Conservation (phyloP, 1,140 invertebrate genomes). For the Rhagoletis pomonella region DNA sequence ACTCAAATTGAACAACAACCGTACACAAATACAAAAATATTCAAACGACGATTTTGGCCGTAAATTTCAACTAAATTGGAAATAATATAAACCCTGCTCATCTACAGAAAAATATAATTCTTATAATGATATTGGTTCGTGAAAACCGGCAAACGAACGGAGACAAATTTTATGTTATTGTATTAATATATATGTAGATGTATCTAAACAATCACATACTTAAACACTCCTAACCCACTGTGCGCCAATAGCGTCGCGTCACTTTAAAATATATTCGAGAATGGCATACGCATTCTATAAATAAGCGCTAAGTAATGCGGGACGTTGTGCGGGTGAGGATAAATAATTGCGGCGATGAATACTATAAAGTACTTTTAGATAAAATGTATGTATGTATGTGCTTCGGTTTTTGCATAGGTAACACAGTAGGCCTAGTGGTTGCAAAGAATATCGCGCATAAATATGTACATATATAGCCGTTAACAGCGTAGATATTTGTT, state of each 20-base stretch:
- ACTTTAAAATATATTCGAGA: constrained; percentile 5
- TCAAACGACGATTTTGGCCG: no score
- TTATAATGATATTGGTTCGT: no score
- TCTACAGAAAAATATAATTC: no score
- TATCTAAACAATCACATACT: not conserved
- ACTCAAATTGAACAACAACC: no score
- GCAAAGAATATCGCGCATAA: not conserved
- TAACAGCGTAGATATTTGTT: not conserved
- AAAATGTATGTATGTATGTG: not conserved
- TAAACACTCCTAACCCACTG: not conserved
- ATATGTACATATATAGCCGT: not conserved
- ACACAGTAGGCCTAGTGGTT: not conserved
- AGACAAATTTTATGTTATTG: no score
- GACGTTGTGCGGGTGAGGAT: constrained; percentile 22
- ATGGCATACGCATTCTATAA: constrained; percentile 7
- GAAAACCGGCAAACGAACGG: no score
- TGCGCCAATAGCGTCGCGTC: not conserved
- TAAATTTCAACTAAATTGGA: no score
- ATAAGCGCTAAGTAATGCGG: not conserved
- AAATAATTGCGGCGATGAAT: not conserved
- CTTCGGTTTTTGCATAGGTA: not conserved
- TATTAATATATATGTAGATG: no score
- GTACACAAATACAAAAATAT: no score
- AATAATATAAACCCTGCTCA: no score
- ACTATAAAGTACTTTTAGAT: not conserved